phyloP scores from a whole-genome alignment of 2,113 vertebrate genomes.

The Albula goreensis region DNA sequence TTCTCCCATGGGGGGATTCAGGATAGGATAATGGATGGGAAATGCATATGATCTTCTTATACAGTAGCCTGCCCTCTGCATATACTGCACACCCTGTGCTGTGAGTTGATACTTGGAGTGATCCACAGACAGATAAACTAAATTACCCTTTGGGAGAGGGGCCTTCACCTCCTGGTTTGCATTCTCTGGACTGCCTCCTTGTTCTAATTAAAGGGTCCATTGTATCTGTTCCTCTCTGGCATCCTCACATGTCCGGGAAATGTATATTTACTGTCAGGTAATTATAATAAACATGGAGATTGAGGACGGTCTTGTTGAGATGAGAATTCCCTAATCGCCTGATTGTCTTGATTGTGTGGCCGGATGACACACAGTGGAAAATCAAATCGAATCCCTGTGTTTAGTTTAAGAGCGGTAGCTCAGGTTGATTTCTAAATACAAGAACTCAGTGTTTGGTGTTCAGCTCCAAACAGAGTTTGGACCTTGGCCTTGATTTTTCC shows the following conservation, averaged over 20 bases:
- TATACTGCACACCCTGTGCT: background rate
- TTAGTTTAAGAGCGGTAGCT: too few species aligned
- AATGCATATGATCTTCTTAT: background rate
- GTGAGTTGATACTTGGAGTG: background rate
- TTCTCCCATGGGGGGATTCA: background rate
- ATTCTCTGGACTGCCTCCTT: constrained; percentile 34
- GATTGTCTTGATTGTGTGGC: background rate
- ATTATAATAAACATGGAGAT: constrained; percentile 38
- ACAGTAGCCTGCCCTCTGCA: background rate
- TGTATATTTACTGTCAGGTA: constrained; percentile 42
- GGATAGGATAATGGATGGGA: background rate
- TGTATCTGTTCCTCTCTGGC: constrained; percentile 52
- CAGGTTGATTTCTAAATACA: too few species aligned
- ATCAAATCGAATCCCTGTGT: background rate
- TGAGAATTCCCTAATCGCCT: constrained; percentile 1
- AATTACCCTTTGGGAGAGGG: background rate
- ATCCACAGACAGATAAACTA: background rate
- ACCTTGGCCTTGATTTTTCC: too few species aligned
- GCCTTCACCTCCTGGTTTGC: constrained; percentile 16
- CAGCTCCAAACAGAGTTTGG: too few species aligned
- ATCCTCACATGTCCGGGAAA: constrained; percentile 35
- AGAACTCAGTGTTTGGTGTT: too few species aligned
- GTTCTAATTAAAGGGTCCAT: constrained; percentile 55
- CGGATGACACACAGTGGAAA: background rate
- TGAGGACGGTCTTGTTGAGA: constrained; percentile 11